Evolutionary conservation across 2,888 invertebrate genomes (phyloP).

Genomic region (Plebejus argus): DNA sequence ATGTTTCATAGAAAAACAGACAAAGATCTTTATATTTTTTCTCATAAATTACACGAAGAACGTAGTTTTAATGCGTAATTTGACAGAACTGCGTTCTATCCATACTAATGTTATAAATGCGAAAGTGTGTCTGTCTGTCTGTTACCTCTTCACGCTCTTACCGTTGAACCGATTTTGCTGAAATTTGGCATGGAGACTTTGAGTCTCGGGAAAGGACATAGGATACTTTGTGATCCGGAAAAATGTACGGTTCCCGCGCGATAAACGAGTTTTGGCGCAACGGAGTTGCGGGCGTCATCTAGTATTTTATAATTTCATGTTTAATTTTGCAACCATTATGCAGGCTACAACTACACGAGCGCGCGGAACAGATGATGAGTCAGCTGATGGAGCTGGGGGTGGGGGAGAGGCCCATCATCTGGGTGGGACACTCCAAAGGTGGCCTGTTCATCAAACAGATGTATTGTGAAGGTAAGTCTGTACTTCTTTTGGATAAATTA

Average conservation of each 20-base stretch:
- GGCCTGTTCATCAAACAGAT: slow-evolving; percentile 93
- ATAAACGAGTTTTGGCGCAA: no score
- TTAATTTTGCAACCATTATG: not conserved
- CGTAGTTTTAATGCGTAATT: not conserved
- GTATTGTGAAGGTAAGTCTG: slow-evolving; percentile 82
- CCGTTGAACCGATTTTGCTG: no score
- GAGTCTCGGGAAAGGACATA: no score
- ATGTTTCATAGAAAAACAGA: not conserved
- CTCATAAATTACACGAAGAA: not conserved
- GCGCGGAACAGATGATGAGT: slow-evolving; percentile 87
- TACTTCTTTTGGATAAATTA: not conserved
- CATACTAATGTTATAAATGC: no score
- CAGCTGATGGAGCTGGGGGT: slow-evolving; percentile 83
- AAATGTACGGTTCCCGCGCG: no score
- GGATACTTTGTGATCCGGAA: no score
- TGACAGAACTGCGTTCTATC: not conserved
- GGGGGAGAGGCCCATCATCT: slow-evolving; percentile 89
- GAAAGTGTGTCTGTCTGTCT: no score
- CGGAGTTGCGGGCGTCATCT: no score
- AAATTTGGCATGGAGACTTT: no score
- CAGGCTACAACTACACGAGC: slow-evolving; percentile 83
- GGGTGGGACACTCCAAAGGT: slow-evolving; percentile 93
- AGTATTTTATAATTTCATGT: not conserved
- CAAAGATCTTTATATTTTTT: not conserved
- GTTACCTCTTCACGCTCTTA: no score